Evolutionary conservation across 2,113 vertebrate species (phyloP).

Genomic region (Blennius ocellaris): DNA sequence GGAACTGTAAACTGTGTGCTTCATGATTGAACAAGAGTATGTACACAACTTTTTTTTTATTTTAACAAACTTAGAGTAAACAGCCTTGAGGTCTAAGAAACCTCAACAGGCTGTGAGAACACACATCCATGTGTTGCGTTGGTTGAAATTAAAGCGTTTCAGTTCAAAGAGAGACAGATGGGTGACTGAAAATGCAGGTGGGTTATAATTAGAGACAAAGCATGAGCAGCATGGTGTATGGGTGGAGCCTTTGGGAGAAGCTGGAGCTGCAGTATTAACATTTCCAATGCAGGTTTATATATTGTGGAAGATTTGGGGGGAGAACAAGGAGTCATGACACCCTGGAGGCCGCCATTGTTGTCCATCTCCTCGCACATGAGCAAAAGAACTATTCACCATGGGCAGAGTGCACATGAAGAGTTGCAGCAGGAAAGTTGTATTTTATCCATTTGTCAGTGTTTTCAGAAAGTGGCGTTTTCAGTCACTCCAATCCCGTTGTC

Average conservation of each 20-base stretch:
- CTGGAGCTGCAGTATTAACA: neutral
- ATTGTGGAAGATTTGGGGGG: constrained; percentile 9
- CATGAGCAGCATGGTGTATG: neutral
- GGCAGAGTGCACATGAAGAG: too few relatives aligned
- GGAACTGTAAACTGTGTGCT: constrained; percentile 4
- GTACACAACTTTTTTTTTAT: constrained; percentile 5
- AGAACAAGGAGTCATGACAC: too few relatives aligned
- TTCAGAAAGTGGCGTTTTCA: too few relatives aligned
- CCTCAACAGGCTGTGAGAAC: neutral
- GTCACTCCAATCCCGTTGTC: too few relatives aligned
- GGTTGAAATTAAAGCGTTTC: constrained; percentile 28
- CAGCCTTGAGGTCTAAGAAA: constrained; percentile 1
- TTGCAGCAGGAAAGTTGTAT: too few relatives aligned
- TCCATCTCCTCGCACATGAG: too few relatives aligned
- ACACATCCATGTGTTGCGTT: neutral
- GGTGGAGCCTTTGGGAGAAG: constrained; percentile 11
- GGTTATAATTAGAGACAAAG: constrained; percentile 24
- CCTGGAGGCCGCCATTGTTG: too few relatives aligned
- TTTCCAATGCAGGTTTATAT: constrained; percentile 7
- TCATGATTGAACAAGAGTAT: constrained; percentile 13
- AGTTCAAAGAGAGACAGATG: constrained; percentile 35
- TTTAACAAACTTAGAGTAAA: constrained; percentile 11
- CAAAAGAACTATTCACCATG: too few relatives aligned
- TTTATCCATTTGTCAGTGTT: too few relatives aligned
- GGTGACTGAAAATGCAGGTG: constrained; percentile 23